Conservation (phyloP, 30 jellyfish, hydroid and myxozoan genomes). For the Rhopilema esculentum region DNA sequence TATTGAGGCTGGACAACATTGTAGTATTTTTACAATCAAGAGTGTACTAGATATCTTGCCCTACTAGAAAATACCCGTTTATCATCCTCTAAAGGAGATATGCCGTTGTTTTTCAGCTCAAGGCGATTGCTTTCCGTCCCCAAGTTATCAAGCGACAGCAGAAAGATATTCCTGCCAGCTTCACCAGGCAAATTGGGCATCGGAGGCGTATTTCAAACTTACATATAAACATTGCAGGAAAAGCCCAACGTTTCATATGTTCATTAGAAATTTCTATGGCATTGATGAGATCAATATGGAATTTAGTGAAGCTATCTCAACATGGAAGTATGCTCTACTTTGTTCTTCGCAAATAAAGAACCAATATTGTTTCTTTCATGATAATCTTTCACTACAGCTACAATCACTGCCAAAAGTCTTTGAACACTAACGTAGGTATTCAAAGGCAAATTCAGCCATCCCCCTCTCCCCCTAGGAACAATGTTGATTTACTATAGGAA, state of each 20-base stretch:
- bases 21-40: too few species aligned
- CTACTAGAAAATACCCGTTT: not conserved
- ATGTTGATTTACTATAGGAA: too few species aligned
- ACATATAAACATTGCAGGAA: constrained; percentile 2
- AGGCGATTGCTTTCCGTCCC: not conserved
- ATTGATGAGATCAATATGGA: constrained; percentile 13
- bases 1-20: too few species aligned
- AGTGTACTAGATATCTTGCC: not conserved
- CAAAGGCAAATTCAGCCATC: too few species aligned
- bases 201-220: constrained; percentile 7
- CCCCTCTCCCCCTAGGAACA: too few species aligned
- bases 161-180: constrained; percentile 6
- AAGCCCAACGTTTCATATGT: not conserved
- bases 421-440: too few species aligned
- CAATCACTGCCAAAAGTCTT: too few species aligned
- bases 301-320: not conserved
- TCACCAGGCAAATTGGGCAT: constrained; percentile 28
- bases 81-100: not conserved
- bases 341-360: not conserved
- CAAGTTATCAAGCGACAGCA: not conserved
- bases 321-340: not conserved
- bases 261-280: constrained; percentile 14
- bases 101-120: not conserved
- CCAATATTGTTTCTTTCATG: not conserved
- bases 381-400: not conserved